A percentile compares a stretch with the other conserved stretches of the same genome.
These are phyloP conservation scores for Pterostichus niger DNA, from an alignment of 2,888 invertebrate genomes.

Conservation along the genomic window DNA sequence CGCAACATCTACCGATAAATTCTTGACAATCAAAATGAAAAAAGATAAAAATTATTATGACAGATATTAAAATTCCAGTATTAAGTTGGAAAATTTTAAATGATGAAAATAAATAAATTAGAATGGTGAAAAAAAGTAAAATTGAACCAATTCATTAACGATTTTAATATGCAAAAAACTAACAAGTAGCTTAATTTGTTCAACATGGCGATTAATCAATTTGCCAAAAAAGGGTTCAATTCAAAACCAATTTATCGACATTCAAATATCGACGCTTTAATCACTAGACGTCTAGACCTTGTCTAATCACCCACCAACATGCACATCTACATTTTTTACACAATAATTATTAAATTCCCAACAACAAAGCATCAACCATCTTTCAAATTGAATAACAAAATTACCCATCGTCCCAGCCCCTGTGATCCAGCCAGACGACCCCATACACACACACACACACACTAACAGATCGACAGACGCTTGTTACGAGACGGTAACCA, in stretches of 20 bases:
- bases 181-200: neutral
- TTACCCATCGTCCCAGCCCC: neutral
- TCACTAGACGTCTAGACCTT: neutral
- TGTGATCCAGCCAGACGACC: neutral
- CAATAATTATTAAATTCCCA: constrained; percentile 6
- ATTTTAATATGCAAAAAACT: too few relatives aligned
- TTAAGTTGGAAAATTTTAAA: too few relatives aligned
- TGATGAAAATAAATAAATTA: too few relatives aligned
- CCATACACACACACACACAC: neutral
- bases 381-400: neutral
- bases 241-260: neutral
- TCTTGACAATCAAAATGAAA: too few relatives aligned
- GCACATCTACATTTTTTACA: neutral
- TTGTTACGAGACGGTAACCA: constrained; percentile 53
- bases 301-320: neutral
- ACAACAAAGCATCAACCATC: neutral
- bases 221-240: neutral
- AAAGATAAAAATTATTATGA: too few relatives aligned
- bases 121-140: too few relatives aligned
- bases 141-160: too few relatives aligned
- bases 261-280: constrained; percentile 9
- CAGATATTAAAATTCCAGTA: too few relatives aligned
- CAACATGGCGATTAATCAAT: neutral
- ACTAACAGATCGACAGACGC: constrained; percentile 3
- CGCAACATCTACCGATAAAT: too few relatives aligned